Evolutionary conservation across 1,140 invertebrate species (phyloP), one percentile per base, ranked within the genome.

Genomic region (Pantala flavescens): DNA sequence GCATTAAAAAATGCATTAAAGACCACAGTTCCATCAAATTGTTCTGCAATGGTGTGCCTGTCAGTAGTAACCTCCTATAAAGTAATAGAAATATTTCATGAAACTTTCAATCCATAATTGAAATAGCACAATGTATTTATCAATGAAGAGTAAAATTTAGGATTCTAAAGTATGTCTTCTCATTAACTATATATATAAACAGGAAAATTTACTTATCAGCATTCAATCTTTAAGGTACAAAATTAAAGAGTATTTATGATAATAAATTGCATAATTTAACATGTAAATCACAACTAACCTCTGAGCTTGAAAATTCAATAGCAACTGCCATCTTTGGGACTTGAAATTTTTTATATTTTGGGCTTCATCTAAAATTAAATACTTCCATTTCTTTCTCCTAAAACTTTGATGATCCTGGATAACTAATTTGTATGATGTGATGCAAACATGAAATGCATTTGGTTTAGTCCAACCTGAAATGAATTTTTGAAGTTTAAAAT

Each of bases 331-430:
- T 72, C 98, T 85, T 82, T 99, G 98, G 16, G 96, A 98, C 84
- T 99, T 99, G 81, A 99, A 99, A 84, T 99, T 99, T 85, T 99
- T 99, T 74, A 99, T 99, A 82, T 99, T 99, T 81, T 99, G 98
- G 23, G 98, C 98, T 85, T 99, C 98, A 83, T 99, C 98, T 43
- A 99, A 86, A 79, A 99, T 98, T 11, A 99, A 87, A 84, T 99
- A 99, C 81, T 97, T 97, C 98, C 98, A 99, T 77, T 96, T 94
- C 85, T 99, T 98, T 77, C 97, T 87, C 72, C 98, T 88, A 85
- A 99, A 99, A 82, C 94, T 94, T 83, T 96, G 92, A 85, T 98
- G 96, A 86, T 99, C 98, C 83, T 99, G 97, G 78, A 99, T 97
- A 36, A 99, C 97, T 76, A 99, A 86, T 83, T 99, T 99, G 82